Conservation (phyloP, 2,888 invertebrate genomes). For the Andrena praecox region DNA sequence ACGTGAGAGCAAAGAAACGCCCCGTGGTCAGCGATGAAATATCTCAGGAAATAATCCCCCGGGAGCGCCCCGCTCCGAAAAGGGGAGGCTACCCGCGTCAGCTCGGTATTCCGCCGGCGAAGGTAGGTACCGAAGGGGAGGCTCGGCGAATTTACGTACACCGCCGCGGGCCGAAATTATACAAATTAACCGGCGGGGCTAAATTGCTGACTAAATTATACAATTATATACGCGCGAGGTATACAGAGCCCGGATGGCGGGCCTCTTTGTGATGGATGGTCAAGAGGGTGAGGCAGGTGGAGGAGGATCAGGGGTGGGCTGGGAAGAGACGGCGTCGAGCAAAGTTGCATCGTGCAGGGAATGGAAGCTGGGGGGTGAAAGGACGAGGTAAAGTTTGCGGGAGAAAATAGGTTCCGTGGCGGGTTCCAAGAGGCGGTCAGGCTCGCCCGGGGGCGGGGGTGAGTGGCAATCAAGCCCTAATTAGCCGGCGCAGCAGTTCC, state of each 20-base stretch:
- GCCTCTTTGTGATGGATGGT: slow-evolving; percentile 32
- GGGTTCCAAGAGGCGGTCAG: slow-evolving; percentile 22
- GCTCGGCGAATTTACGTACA: slow-evolving; percentile 61
- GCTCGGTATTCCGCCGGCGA: background rate
- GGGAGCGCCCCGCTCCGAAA: slow-evolving; percentile 3
- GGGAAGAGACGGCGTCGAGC: background rate
- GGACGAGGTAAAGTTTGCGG: slow-evolving; percentile 23
- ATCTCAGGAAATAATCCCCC: slow-evolving; percentile 44
- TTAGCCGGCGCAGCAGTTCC: slow-evolving; percentile 76
- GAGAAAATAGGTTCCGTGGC: slow-evolving; percentile 37
- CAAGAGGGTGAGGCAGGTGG: slow-evolving; percentile 32
- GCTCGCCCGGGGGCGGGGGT: slow-evolving; percentile 55
- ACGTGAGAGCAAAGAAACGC: slow-evolving; percentile 35
- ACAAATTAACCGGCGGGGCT: slow-evolving; percentile 74
- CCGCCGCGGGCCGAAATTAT: slow-evolving; percentile 69
- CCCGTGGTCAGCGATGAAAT: slow-evolving; percentile 44
- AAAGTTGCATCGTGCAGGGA: background rate
- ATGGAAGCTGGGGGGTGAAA: slow-evolving; percentile 16
- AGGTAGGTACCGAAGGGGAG: background rate
- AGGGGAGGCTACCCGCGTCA: background rate
- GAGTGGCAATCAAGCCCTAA: slow-evolving; percentile 81
- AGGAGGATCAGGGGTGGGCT: slow-evolving; percentile 18
- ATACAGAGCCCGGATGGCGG: slow-evolving; percentile 29
- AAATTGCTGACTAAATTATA: slow-evolving; percentile 78
- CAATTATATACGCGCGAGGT: slow-evolving; percentile 71